Base-by-base conservation (phyloP, 2,888 invertebrate species). In the Oscheius sp. region DNA sequence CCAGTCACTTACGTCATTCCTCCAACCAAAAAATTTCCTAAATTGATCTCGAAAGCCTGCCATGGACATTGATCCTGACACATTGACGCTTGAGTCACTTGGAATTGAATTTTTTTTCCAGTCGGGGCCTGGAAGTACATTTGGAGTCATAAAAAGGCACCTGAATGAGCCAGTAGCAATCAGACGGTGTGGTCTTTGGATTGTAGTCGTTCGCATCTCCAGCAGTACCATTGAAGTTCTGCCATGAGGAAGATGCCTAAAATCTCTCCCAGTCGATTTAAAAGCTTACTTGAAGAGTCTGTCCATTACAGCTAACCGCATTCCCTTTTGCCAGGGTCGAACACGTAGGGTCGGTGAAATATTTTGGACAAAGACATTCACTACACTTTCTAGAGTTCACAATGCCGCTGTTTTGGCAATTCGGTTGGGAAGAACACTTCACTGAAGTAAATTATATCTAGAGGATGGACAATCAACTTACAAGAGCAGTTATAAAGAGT, bases 81-180 rank as follows among this genome's bases (percentile, higher is more conserved):
- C 26, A 28, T 38, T 0, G 65, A 26, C 1, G 45, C 38, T 4
- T 56, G 33, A n/a, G 44, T 65, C 9, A 65, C 41, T 30, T 65
- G 54, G n/a, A 65, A 28, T n/a, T 51, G 54, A 8, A 65, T 24
- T 44, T 49, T 65, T 22, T 20, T 24, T 8, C 65, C 65, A 5
- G 38, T 0, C 0, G 65, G 65, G 30, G 65, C 51, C 54, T 65
- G 30, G 26, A n/a, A n/a, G n/a, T n/a, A n/a, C n/a, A n/a, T 56
- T 6, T 20, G 8, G 2, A 45, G n/a, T 47, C 8, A 4, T 17
- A 3, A 17, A 22, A 47, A 45, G 4, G 38, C n/a, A 62, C 36
- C 64, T 75, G 67, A 8, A 75, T 67, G 30, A 70, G 68, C 75
- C 75, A 75, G 36, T 63, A 73, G 36, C 75, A 75, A 26, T 67